Conservation (phyloP, 2,113 vertebrate species). For the Oenanthe oenanthe region DNA sequence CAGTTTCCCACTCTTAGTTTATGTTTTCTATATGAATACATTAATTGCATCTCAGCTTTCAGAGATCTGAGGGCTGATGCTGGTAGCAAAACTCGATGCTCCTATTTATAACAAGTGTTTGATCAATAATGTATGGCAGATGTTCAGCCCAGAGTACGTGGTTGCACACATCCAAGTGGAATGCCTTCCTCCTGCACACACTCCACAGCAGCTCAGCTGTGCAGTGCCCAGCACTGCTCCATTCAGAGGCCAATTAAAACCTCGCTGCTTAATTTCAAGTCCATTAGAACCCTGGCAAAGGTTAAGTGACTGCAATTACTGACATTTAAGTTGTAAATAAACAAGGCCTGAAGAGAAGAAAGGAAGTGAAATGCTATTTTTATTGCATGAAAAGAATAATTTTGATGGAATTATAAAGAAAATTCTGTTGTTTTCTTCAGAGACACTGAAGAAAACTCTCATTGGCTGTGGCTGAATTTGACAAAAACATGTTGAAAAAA, state of each 20-base stretch:
- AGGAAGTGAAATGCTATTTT: background rate
- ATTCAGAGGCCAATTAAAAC: background rate
- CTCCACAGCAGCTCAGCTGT: background rate
- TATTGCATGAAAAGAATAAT: background rate
- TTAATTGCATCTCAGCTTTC: background rate
- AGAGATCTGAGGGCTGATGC: slow-evolving; percentile 14
- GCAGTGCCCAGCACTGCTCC: background rate
- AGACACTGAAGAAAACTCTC: background rate
- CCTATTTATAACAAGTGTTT: slow-evolving; percentile 50
- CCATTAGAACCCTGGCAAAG: background rate
- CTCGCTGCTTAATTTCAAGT: background rate
- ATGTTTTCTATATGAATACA: background rate
- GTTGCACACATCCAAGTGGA: background rate
- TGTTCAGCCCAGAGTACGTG: background rate
- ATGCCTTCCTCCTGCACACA: background rate
- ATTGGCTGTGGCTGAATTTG: background rate
- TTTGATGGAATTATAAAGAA: background rate
- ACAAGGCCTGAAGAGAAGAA: background rate
- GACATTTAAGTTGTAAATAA: background rate
- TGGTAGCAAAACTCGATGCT: slow-evolving; percentile 1
- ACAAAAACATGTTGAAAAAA: background rate
- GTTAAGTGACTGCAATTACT: background rate
- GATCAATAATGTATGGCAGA: slow-evolving; percentile 63
- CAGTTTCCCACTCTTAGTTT: background rate
- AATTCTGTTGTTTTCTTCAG: background rate